Percentiles rank a stretch among this genome's conserved stretches.
These are phyloP conservation scores for Mobula hypostoma DNA, from an alignment of 2,113 vertebrate genomes.

Conservation along the genomic window DNA sequence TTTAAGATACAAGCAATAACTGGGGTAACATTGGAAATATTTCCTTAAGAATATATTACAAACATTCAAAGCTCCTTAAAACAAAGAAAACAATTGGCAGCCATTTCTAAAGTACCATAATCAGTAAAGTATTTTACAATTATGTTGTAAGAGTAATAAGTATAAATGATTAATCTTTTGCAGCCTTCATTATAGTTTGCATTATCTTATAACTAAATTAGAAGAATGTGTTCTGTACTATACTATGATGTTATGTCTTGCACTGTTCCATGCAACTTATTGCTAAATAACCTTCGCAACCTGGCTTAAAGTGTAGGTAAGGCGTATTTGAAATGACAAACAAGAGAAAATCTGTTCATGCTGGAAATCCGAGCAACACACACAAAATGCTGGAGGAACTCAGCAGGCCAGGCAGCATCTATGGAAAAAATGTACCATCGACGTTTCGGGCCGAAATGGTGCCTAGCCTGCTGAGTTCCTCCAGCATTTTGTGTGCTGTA, in stretches of 20 bases:
- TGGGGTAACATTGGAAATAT: neutral
- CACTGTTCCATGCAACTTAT: neutral
- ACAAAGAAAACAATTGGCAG: too few species aligned
- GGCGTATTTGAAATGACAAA: too few species aligned
- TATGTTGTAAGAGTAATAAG: neutral
- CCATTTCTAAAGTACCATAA: too few species aligned
- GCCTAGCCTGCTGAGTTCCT: too few species aligned
- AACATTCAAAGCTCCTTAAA: neutral
- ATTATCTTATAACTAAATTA: neutral
- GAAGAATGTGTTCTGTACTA: neutral
- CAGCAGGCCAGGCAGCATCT: too few species aligned
- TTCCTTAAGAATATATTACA: neutral
- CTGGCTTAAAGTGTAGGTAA: neutral
- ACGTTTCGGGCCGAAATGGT: too few species aligned
- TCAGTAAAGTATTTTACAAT: neutral
- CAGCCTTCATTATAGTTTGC: neutral
- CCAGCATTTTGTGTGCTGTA: too few species aligned
- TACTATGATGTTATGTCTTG: neutral
- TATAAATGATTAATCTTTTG: neutral
- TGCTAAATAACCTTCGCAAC: constrained; percentile 23
- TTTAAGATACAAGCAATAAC: neutral
- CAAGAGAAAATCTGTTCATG: too few species aligned
- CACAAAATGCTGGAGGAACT: too few species aligned
- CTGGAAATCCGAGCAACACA: too few species aligned
- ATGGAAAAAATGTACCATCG: too few species aligned